Base-by-base conservation (phyloP, 2,797 vertebrate genomes). In the Anas capensis region DNA sequence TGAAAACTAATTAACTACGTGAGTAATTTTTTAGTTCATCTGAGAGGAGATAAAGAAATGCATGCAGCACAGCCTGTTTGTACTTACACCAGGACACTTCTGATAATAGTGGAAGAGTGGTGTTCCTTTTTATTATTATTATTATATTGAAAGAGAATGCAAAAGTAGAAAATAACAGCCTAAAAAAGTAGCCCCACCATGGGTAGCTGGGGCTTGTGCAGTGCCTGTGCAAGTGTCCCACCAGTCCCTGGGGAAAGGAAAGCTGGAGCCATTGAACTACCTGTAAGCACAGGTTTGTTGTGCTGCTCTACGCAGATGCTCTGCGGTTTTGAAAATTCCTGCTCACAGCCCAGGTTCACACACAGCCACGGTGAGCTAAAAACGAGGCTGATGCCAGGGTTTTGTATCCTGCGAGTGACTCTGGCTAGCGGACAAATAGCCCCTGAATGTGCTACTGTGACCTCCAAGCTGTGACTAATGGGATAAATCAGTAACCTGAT, bases 281-380 rank as follows among this genome's bases (percentile, higher is more conserved):
- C 18, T 29, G 11, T 8, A 49, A 58, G 24, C 42, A 42, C 27
- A 44, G 6, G 20, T 77, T 83, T 48, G 12, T 44, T 48, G n/a
- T 38, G 31, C n/a, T 34, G 11, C 60, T 85, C 29, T n/a, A 17
- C 6, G 17, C 17, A 11, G 33, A 27, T 58, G 53, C 44, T 26
- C 31, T 12, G 29, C 38, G 27, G 20, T 62, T 88, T 58, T 58
- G 73, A 69, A 29, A 34, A 5, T 21, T 46, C 33, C 62, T 29
- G 19, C 61, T 53, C 0, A 2, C 17, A 36, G 31, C 38, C 71
- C 33, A 33, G 40, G 1, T 0, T 16, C 0, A 0, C 38, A 8
- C 49, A 21, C 0, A 1, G 61, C 42, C 46, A 29, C 65, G 48
- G 31, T 21, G n/a, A 82, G 29, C 44, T 49, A 73, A 18, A 68